A percentile compares a stretch with the other conserved stretches of the same genome.
Conservation (phyloP, 2,113 vertebrate genomes). For the Podarcis raffonei region DNA sequence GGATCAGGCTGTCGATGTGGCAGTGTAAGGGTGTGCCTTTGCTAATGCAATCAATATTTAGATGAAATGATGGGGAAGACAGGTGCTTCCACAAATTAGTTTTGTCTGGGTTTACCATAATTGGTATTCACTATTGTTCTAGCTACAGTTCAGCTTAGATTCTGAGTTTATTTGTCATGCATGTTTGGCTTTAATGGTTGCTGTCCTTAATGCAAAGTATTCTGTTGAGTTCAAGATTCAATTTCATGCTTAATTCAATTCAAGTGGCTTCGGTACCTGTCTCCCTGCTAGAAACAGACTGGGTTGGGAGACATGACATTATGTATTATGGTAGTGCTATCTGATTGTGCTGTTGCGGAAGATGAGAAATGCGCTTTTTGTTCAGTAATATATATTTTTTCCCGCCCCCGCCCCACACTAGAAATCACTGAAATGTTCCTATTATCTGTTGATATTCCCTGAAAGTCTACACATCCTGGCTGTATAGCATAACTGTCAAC, state of each 20-base stretch:
- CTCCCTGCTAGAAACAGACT: conserved; percentile 12
- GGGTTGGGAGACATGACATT: conserved; percentile 1
- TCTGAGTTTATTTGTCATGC: conserved; percentile 39
- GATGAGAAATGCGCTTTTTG: background rate
- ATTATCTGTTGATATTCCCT: background rate
- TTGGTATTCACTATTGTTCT: conserved; percentile 26
- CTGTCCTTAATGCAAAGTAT: conserved; percentile 31
- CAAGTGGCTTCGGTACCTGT: conserved; percentile 1
- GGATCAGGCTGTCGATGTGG: background rate
- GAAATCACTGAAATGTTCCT: conserved; percentile 13
- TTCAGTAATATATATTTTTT: background rate
- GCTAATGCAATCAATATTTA: background rate
- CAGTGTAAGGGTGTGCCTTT: background rate
- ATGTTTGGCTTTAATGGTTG: conserved; percentile 29
- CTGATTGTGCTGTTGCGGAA: background rate
- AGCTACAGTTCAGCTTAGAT: conserved; percentile 12
- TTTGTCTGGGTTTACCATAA: conserved; percentile 2
- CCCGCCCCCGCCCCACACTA: background rate
- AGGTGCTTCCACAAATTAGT: conserved; percentile 16
- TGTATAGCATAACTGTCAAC: background rate
- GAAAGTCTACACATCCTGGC: background rate
- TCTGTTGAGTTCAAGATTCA: conserved; percentile 39
- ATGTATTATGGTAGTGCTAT: conserved; percentile 22
- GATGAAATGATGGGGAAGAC: background rate
- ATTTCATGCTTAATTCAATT: conserved; percentile 34